phyloP scores from a whole-genome alignment of 2,113 vertebrate genomes.

The Pungitius pungitius region DNA sequence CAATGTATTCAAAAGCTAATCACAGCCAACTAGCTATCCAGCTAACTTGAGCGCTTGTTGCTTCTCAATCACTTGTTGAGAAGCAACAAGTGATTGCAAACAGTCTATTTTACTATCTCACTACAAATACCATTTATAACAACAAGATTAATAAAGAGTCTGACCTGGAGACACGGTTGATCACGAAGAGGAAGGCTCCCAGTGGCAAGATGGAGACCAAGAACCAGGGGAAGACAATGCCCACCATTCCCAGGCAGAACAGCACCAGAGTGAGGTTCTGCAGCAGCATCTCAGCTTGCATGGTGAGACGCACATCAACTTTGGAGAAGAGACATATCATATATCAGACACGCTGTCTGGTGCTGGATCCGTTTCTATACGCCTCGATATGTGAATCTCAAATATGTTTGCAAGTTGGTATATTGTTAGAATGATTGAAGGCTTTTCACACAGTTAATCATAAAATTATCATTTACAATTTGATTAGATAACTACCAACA shows the following conservation, averaged over 20 bases:
- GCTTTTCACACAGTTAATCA: background rate
- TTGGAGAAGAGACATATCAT: conserved; percentile 25
- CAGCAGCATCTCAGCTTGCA: conserved; percentile 84
- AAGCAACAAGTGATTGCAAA: too few relatives aligned
- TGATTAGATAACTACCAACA: background rate
- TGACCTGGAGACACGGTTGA: conserved; percentile 84
- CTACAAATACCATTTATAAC: background rate
- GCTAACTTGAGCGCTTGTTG: background rate
- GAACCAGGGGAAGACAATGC: conserved; percentile 85
- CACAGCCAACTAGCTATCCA: too few relatives aligned
- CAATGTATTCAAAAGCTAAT: background rate
- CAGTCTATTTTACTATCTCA: background rate
- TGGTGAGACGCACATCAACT: conserved; percentile 85
- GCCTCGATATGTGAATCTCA: background rate
- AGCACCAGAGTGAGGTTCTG: conserved; percentile 85
- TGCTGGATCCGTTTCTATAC: background rate
- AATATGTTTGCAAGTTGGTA: background rate
- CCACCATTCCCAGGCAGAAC: conserved; percentile 82
- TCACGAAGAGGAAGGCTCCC: conserved; percentile 76
- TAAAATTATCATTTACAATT: background rate
- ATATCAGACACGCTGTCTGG: conserved; percentile 22
- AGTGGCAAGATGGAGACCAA: conserved; percentile 82
- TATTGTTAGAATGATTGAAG: background rate
- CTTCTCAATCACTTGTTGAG: background rate
- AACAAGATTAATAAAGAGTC: conserved; percentile 18